A percentile compares a stretch with the other conserved stretches of the same genome.
Conservation (phyloP, 2,888 invertebrate genomes). For the Plagodis pulveraria region DNA sequence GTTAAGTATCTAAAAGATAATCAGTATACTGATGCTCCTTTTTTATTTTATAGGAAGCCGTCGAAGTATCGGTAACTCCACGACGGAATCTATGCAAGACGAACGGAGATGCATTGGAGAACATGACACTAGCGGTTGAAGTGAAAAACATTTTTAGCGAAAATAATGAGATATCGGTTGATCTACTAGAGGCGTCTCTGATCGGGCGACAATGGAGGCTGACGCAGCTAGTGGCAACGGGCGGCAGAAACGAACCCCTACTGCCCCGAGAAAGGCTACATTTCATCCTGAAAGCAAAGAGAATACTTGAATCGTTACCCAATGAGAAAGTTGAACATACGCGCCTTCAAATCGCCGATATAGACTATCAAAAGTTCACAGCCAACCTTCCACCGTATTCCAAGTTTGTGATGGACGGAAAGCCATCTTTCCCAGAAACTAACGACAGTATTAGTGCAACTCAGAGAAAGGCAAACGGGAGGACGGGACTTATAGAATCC, state of each 20-base stretch:
- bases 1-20: not conserved
- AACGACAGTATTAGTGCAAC: conserved; percentile 43
- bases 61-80: conserved; percentile 82
- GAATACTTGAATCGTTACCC: conserved; percentile 51
- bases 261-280: conserved; percentile 70
- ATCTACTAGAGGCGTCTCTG: conserved; percentile 85
- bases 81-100: conserved; percentile 76
- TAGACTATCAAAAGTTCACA: conserved; percentile 43
- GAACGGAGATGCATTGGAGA: conserved; percentile 71
- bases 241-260: conserved; percentile 55
- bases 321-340: conserved; percentile 63
- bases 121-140: conserved; percentile 88
- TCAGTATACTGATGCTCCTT: not conserved
- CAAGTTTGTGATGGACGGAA: conserved; percentile 62
- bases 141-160: conserved; percentile 88
- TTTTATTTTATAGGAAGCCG: conserved; percentile 73
- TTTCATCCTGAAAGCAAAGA: conserved; percentile 65
- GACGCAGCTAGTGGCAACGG: conserved; percentile 63
- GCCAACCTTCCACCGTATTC: conserved; percentile 60
- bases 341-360: conserved; percentile 61
- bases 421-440: conserved; percentile 55
- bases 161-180: conserved; percentile 85
- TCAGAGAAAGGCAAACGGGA: conserved; percentile 36
- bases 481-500: conserved; percentile 68
- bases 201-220: conserved; percentile 87